Evolutionary conservation across 92 coral and sea anemone species (phyloP), one percentile per base, ranked within the genome.

Genomic region (Bergia puertoricense): DNA sequence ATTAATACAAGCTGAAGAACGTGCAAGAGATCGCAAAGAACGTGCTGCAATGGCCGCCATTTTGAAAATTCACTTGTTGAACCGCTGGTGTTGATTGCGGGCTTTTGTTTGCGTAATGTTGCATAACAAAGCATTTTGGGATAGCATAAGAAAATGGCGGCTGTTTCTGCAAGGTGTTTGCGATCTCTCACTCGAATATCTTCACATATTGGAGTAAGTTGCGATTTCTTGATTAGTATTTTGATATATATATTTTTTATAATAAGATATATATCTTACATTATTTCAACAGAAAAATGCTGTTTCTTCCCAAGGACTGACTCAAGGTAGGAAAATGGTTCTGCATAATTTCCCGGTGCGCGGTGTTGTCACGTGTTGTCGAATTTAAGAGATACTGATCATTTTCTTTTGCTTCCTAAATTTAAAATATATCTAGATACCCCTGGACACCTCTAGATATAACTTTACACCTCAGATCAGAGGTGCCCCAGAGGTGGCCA

Each of bases 41-140:
- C 98, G 94, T 93, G 93, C 96, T 65, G 94, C 93, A 79, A 69
- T 30, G 37, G 98, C 88, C 96, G 96, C 98, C 98, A 95, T 95
- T 85, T 95, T 95, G 91, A 88, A 89, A 81, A 79, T 85, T 65
- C 8, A 84, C 65, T 50, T 7, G 50, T 20, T 8, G 39, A 84
- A 46, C 87, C 77, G 79, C 87, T 84, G 87, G 40, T 45, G 11
- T 2, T 4, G n/a, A 69, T 23, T 23, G 44, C 78, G 44, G 87
- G 87, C 87, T 45, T 65, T 1, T 1, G 22, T 30, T 30, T 30
- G 30, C 30, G 30, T 30, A 30, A 30, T 30, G 30, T 22, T 15
- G 18, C 39, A 18, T 3, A 22, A 8, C 20, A 44, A 50, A 54
- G 89, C 90, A 57, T 89, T 69, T 30, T 89, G 88, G 95, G 94